These are phyloP conservation scores for Lithophane leautieri DNA, from an alignment of 2,888 invertebrate species.

Conservation along the genomic window DNA sequence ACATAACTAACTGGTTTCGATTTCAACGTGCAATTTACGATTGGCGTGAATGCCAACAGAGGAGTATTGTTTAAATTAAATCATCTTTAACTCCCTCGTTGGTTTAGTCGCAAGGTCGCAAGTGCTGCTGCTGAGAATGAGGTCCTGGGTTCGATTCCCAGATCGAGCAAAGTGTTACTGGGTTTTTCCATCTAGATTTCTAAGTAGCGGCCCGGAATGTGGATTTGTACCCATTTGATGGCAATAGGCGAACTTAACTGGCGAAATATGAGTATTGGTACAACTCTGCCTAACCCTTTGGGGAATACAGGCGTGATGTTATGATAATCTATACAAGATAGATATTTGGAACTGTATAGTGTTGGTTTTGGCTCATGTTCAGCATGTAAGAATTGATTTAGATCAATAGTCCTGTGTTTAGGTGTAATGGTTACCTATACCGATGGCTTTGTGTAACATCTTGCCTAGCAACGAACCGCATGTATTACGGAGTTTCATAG, in stretches of 20 bases:
- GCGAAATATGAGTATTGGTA: background rate
- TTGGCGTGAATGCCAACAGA: slow-evolving; percentile 5
- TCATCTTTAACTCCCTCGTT: background rate
- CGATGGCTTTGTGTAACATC: background rate
- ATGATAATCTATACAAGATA: background rate
- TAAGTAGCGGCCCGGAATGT: background rate
- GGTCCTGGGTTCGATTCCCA: background rate
- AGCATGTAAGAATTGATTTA: background rate
- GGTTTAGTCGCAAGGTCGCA: background rate
- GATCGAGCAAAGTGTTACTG: background rate
- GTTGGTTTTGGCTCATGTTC: slow-evolving; percentile 35
- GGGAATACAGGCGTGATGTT: background rate
- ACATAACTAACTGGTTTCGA: slow-evolving; percentile 8
- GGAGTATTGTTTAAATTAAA: slow-evolving; percentile 8
- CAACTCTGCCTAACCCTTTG: background rate
- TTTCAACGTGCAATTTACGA: slow-evolving; percentile 16
- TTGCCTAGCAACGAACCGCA: background rate
- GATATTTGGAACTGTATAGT: slow-evolving; percentile 8
- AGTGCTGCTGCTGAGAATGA: background rate
- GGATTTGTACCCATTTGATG: background rate
- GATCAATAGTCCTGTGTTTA: background rate
- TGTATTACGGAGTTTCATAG: background rate
- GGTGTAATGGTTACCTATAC: background rate
- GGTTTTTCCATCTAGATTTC: background rate
- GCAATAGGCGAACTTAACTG: background rate